phyloP scores from a whole-genome alignment of 2,113 vertebrate species.

The Lipophrys pholis region DNA sequence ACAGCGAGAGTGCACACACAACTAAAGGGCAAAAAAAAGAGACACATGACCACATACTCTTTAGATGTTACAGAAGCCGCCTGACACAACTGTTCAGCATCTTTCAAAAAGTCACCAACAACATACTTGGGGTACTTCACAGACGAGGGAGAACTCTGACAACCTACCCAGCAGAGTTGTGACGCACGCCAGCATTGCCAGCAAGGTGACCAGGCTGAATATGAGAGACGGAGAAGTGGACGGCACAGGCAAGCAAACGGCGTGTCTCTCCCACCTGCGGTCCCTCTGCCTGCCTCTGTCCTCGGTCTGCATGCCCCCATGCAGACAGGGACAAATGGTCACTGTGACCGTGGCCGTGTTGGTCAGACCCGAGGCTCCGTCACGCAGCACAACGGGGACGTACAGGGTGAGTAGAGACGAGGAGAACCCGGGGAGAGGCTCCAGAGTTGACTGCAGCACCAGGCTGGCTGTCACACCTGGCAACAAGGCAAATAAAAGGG shows the following conservation, averaged over 20 bases:
- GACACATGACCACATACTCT: slow-evolving; percentile 33
- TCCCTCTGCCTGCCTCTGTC: slow-evolving; percentile 69
- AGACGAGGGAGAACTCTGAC: not conserved
- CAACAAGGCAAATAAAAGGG: slow-evolving; percentile 9
- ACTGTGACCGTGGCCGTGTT: slow-evolving; percentile 90
- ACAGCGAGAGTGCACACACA: slow-evolving; percentile 82
- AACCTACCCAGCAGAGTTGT: slow-evolving; percentile 87
- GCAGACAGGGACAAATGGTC: slow-evolving; percentile 88
- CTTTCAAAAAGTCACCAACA: slow-evolving; percentile 32
- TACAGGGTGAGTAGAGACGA: slow-evolving; percentile 77
- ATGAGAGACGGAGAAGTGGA: slow-evolving; percentile 82
- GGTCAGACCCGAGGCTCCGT: slow-evolving; percentile 85
- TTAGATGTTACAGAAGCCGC: slow-evolving; percentile 14
- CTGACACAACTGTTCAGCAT: slow-evolving; percentile 50
- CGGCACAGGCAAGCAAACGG: slow-evolving; percentile 73
- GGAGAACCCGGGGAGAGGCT: slow-evolving; percentile 66
- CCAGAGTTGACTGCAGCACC: slow-evolving; percentile 79
- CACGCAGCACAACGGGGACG: slow-evolving; percentile 88
- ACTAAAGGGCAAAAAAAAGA: slow-evolving; percentile 66
- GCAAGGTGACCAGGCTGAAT: slow-evolving; percentile 87
- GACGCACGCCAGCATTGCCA: slow-evolving; percentile 88
- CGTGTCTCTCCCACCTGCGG: slow-evolving; percentile 77
- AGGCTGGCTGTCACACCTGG: slow-evolving; percentile 83
- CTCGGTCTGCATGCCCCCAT: slow-evolving; percentile 82
- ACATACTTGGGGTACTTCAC: not conserved